Evolutionary conservation across 2,797 vertebrate species (phyloP).

Genomic region (Leptoclinus maculatus): DNA sequence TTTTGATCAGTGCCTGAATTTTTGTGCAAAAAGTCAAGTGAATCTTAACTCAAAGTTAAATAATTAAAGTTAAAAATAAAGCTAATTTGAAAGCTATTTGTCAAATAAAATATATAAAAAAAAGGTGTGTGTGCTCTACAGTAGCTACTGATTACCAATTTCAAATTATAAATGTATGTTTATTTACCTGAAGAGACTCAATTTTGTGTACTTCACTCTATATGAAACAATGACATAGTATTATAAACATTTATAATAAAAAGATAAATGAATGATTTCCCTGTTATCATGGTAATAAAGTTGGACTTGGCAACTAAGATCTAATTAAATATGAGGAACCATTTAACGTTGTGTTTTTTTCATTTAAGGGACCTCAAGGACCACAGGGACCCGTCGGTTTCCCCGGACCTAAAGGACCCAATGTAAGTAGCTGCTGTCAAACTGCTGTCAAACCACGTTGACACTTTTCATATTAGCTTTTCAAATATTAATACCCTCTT

Average conservation of each 20-base stretch:
- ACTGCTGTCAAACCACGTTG: conserved; percentile 14
- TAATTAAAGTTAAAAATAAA: neutral
- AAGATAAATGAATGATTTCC: neutral
- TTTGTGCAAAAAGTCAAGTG: conserved; percentile 1
- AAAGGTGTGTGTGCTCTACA: neutral
- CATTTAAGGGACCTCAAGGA: conserved; percentile 93
- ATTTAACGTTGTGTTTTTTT: conserved; percentile 19
- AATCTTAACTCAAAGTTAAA: conserved; percentile 21
- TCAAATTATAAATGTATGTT: neutral
- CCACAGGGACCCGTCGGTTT: conserved; percentile 97
- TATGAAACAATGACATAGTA: neutral
- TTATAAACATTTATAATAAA: neutral
- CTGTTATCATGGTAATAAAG: neutral
- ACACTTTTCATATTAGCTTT: conserved; percentile 38
- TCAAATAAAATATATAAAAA: neutral
- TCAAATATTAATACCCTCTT: conserved; percentile 58
- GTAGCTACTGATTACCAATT: neutral
- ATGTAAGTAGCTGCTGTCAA: conserved; percentile 85
- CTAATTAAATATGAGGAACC: neutral
- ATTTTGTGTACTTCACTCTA: neutral
- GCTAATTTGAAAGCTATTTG: conserved; percentile 7
- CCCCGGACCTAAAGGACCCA: conserved; percentile 95
- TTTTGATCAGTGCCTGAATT: conserved; percentile 44
- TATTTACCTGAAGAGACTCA: neutral
- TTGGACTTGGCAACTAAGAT: neutral